phyloP scores from a whole-genome alignment of 2,797 vertebrate genomes.

The Alca torda region DNA sequence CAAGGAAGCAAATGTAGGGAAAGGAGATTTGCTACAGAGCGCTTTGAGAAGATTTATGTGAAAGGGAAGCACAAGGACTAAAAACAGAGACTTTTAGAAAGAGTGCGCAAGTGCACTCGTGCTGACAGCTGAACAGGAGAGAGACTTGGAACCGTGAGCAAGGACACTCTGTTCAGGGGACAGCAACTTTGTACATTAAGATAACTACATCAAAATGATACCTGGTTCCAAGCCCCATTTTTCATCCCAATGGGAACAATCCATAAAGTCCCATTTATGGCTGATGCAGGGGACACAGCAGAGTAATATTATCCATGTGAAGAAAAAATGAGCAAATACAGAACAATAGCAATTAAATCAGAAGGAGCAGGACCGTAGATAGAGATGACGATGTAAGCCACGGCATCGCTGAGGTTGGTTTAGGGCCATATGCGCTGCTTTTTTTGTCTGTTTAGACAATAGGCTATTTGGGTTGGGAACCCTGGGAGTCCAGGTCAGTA shows the following conservation, averaged over 20 bases:
- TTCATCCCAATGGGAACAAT: not conserved
- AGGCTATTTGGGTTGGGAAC: not conserved
- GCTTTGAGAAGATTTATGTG: slow-evolving; percentile 32
- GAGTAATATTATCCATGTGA: not conserved
- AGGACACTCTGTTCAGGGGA: slow-evolving; percentile 35
- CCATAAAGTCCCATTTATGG: not conserved
- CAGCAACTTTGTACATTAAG: slow-evolving; percentile 19
- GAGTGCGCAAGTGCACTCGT: not conserved
- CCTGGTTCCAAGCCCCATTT: not conserved
- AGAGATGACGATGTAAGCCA: not conserved
- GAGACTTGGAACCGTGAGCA: not conserved
- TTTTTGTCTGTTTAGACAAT: not conserved
- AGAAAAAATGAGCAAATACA: not conserved
- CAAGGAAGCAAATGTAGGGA: not conserved
- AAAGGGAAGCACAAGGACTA: slow-evolving; percentile 15
- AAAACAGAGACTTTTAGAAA: not conserved
- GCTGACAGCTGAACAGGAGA: not conserved
- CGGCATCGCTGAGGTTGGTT: not conserved
- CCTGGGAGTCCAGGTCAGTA: not conserved
- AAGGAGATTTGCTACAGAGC: not conserved
- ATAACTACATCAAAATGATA: slow-evolving; percentile 18
- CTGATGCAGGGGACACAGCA: not conserved
- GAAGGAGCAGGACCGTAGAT: not conserved
- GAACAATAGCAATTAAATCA: not conserved
- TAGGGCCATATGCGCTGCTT: not conserved